phyloP scores from a whole-genome alignment of 2,797 vertebrate species.

The Discoglossus pictus region DNA sequence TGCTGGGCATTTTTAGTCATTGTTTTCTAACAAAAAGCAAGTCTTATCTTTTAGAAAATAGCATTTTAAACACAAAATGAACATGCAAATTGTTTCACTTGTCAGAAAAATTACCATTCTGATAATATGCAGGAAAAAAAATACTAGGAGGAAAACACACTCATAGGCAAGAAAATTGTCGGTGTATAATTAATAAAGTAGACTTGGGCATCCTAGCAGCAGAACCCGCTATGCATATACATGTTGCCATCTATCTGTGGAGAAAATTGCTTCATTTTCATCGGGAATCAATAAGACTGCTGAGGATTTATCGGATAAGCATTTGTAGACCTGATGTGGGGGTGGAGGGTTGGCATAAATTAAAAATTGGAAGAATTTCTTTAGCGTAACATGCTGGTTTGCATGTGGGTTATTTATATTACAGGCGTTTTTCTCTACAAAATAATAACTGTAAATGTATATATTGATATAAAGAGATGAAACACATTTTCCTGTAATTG shows the following conservation, averaged over 20 bases:
- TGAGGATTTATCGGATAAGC: constrained; percentile 49
- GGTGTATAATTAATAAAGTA: constrained; percentile 31
- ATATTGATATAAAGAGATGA: constrained; percentile 12
- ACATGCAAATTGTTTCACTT: too few species aligned
- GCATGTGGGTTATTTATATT: constrained; percentile 8
- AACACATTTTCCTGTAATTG: constrained; percentile 8
- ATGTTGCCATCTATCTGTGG: constrained; percentile 42
- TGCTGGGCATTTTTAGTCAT: too few species aligned
- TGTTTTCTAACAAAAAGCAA: too few species aligned
- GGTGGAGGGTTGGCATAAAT: constrained; percentile 39
- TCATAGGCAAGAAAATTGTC: too few species aligned
- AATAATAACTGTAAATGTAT: neutral
- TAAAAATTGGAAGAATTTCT: constrained; percentile 32
- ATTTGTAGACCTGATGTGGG: constrained; percentile 40
- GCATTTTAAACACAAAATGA: too few species aligned
- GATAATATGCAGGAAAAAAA: neutral
- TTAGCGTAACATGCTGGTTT: constrained; percentile 2
- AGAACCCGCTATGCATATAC: constrained; percentile 38
- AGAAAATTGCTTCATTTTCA: constrained; percentile 51
- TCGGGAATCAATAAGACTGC: constrained; percentile 46
- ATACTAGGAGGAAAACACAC: neutral
- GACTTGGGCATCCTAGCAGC: constrained; percentile 15
- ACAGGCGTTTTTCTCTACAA: neutral
- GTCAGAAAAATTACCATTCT: neutral
- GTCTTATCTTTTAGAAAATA: too few species aligned